These are phyloP conservation scores for Homalodisca vitripennis DNA, from an alignment of 1,140 invertebrate species.

Conservation along the genomic window DNA sequence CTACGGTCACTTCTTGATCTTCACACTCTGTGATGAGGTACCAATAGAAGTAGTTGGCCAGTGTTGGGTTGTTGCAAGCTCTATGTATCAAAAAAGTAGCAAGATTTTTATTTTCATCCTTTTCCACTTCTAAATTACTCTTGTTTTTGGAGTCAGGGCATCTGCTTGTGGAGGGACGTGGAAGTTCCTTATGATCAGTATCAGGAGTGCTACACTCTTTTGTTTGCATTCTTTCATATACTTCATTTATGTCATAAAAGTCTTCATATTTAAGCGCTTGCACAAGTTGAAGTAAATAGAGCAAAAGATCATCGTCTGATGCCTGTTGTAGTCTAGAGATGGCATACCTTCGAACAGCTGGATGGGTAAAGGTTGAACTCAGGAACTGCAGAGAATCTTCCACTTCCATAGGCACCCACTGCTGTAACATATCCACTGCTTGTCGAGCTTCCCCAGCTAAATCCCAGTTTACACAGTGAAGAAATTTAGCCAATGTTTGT, in stretches of 20 bases:
- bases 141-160: slow-evolving; percentile 7
- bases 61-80: slow-evolving; percentile 81
- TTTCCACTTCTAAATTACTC: slow-evolving; percentile 13
- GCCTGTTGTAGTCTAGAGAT: slow-evolving; percentile 88
- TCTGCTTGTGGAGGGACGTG: neutral
- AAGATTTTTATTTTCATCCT: slow-evolving; percentile 60
- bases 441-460: slow-evolving; percentile 78
- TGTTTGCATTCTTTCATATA: slow-evolving; percentile 45
- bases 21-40: slow-evolving; percentile 89
- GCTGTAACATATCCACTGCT: slow-evolving; percentile 83
- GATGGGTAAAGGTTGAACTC: slow-evolving; percentile 87
- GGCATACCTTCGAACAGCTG: slow-evolving; percentile 89
- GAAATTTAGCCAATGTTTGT: slow-evolving; percentile 93
- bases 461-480: slow-evolving; percentile 98
- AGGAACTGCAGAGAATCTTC: slow-evolving; percentile 97
- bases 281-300: slow-evolving; percentile 95
- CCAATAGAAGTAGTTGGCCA: slow-evolving; percentile 98
- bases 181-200: slow-evolving; percentile 16
- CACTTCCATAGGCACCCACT: slow-evolving; percentile 96
- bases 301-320: slow-evolving; percentile 88
- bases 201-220: neutral
- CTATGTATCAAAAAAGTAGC: slow-evolving; percentile 89
- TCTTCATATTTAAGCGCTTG: slow-evolving; percentile 98
- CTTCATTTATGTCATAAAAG: slow-evolving; percentile 70
- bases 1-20: slow-evolving; percentile 59